Evolutionary conservation across 2,888 invertebrate species (phyloP).

Genomic region (Alsophila aescularia): DNA sequence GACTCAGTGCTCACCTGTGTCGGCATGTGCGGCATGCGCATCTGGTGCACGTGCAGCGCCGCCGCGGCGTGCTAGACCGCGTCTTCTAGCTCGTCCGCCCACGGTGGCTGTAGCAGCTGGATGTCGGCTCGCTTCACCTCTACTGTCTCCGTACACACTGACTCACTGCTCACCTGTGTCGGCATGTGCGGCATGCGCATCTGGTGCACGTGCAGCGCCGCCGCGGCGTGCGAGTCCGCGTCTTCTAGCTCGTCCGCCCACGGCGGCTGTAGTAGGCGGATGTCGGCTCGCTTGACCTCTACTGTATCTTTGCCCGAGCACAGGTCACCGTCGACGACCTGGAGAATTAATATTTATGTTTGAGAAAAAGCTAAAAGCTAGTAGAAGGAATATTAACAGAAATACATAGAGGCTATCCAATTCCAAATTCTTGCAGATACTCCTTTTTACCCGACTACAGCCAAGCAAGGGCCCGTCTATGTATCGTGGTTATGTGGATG

Average conservation of each 20-base stretch:
- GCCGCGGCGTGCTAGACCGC: slow-evolving; percentile 69
- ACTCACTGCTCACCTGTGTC: slow-evolving; percentile 54
- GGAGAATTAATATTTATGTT: background rate
- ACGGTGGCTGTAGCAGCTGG: slow-evolving; percentile 95
- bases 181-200: slow-evolving; percentile 62
- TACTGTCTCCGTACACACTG: slow-evolving; percentile 60
- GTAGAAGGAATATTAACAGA: too few species aligned
- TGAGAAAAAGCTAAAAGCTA: background rate
- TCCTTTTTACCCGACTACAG: too few species aligned
- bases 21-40: slow-evolving; percentile 63
- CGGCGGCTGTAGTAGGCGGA: slow-evolving; percentile 95
- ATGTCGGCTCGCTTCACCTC: slow-evolving; percentile 95
- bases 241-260: slow-evolving; percentile 98
- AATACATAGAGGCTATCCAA: too few species aligned
- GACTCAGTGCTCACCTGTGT: slow-evolving; percentile 65
- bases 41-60: slow-evolving; percentile 64
- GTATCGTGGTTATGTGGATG: too few species aligned
- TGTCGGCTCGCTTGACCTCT: slow-evolving; percentile 94
- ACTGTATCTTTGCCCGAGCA: slow-evolving; percentile 70
- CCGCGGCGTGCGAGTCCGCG: slow-evolving; percentile 69
- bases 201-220: slow-evolving; percentile 65
- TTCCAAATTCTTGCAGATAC: too few species aligned
- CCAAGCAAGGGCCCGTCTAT: too few species aligned
- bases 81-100: slow-evolving; percentile 97
- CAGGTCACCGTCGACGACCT: slow-evolving; percentile 84